Base-by-base conservation (phyloP, 2,888 invertebrate genomes). In the Anodontia alba region DNA sequence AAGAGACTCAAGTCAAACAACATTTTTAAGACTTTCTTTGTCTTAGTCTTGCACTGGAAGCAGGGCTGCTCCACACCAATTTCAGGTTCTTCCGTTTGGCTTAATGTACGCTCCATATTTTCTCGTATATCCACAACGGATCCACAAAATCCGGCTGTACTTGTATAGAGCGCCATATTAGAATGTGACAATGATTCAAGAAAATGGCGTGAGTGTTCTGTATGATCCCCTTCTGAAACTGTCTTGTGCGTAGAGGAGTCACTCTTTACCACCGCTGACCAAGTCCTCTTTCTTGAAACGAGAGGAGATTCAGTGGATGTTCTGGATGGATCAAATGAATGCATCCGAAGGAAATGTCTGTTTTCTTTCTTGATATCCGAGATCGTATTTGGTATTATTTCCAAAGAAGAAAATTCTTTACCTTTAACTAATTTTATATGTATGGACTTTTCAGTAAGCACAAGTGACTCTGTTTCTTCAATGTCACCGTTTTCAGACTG, bases 111-210 rank as follows among this genome's bases (percentile, higher is more conserved):
- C 62, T 62, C 62, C 62, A 62, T 20, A 1, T 31, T n/a, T 62
- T 31, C 20, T 62, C 62, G 31, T 3, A 62, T 33, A 17, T 62
- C 62, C 15, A 62, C 62, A 33, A 62, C 33, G 8, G 84, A 84
- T 23, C 81, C 81, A 68, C 36, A 78, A 12, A 81, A 57, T 15
- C 76, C 84, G 29, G 71, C 74, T 0, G 73, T 73, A 36, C 81
- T 84, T 2, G 81, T 49, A 57, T 79, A 81, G 36, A 84, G 20
- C 10, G 84, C 76, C 17, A 84, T 54, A 31, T 57, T 73, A 3
- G 84, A 84, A 7, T 74, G 73, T 23, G 77, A 79, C 42, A 84
- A 66, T 7, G 79, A 62, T 29, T 81, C 79, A 29, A 84, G 70
- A 29, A 84, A 42, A 54, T 43, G 70, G 66, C 73, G 72, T 38